Percentiles rank a stretch among this genome's conserved stretches.
Conservation (phyloP, 2,797 vertebrate genomes). For the Gymnothorax reevesii region DNA sequence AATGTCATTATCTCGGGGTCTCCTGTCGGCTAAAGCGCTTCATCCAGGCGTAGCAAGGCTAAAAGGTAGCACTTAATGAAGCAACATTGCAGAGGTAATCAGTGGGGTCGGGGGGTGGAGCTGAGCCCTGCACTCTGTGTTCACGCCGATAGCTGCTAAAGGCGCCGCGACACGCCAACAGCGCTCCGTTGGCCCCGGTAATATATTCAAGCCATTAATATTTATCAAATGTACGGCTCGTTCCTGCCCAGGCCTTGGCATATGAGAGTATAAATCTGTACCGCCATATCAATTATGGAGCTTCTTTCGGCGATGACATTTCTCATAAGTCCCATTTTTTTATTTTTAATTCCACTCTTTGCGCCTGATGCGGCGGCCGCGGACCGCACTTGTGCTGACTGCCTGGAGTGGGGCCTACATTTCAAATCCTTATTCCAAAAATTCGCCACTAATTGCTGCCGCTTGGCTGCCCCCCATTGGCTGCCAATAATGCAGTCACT, state of each 20-base stretch:
- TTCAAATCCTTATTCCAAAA: conserved; percentile 82
- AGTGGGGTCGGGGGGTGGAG: conserved; percentile 92
- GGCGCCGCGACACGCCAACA: conserved; percentile 85
- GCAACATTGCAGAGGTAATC: conserved; percentile 86
- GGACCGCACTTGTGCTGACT: conserved; percentile 74
- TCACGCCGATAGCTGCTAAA: conserved; percentile 86
- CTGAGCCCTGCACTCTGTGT: conserved; percentile 84
- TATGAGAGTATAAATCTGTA: conserved; percentile 82
- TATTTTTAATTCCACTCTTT: conserved; percentile 61
- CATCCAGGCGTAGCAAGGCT: conserved; percentile 94
- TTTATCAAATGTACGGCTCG: conserved; percentile 87
- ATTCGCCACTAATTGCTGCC: conserved; percentile 86
- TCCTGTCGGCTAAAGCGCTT: conserved; percentile 94
- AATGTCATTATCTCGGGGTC: conserved; percentile 93
- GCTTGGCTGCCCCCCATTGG: conserved; percentile 74
- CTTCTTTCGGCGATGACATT: conserved; percentile 72
- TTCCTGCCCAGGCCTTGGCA: conserved; percentile 81
- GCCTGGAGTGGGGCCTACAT: conserved; percentile 81
- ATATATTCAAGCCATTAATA: conserved; percentile 90
- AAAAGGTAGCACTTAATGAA: conserved; percentile 99
- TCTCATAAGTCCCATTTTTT: conserved; percentile 76
- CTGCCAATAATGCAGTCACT: conserved; percentile 89
- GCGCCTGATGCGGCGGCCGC: neutral
- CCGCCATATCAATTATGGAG: conserved; percentile 84
- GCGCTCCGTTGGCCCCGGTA: conserved; percentile 84